Evolutionary conservation across 1,140 invertebrate genomes (phyloP).

Genomic region (Stegodyphus dumicola): DNA sequence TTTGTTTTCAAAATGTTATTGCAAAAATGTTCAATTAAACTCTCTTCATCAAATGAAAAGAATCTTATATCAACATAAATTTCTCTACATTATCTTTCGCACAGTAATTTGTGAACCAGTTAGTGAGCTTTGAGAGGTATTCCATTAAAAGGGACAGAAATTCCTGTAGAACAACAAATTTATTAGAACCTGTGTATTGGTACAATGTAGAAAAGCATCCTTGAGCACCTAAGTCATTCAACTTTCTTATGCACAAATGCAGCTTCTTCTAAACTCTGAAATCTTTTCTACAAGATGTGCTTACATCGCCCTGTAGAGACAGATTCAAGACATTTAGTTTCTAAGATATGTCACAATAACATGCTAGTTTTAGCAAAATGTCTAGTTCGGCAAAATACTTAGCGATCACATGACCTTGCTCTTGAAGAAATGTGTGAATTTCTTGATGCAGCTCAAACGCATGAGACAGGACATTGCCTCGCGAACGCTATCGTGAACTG

Average conservation of each 20-base stretch:
- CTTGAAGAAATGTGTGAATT: not conserved
- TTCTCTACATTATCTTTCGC: too few relatives aligned
- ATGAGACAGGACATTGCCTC: not conserved
- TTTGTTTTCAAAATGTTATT: too few relatives aligned
- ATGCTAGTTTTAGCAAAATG: not conserved
- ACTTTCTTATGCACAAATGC: not conserved
- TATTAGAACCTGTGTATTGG: not conserved
- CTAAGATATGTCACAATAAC: not conserved
- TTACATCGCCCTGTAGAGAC: not conserved
- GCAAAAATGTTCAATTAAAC: too few relatives aligned
- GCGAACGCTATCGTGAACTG: not conserved
- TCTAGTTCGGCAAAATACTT: not conserved
- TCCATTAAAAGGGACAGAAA: not conserved
- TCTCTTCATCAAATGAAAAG: too few relatives aligned
- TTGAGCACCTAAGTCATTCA: not conserved
- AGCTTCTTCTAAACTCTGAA: not conserved
- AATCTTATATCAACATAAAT: too few relatives aligned
- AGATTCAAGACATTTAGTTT: not conserved
- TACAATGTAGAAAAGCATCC: not conserved
- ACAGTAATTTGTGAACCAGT: not conserved
- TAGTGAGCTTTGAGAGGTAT: not conserved
- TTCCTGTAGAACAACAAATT: not conserved
- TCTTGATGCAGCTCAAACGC: not conserved
- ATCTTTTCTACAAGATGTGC: not conserved
- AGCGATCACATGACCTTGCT: not conserved